Conservation (phyloP, 2,113 vertebrate genomes). For the Cromileptes altivelis region DNA sequence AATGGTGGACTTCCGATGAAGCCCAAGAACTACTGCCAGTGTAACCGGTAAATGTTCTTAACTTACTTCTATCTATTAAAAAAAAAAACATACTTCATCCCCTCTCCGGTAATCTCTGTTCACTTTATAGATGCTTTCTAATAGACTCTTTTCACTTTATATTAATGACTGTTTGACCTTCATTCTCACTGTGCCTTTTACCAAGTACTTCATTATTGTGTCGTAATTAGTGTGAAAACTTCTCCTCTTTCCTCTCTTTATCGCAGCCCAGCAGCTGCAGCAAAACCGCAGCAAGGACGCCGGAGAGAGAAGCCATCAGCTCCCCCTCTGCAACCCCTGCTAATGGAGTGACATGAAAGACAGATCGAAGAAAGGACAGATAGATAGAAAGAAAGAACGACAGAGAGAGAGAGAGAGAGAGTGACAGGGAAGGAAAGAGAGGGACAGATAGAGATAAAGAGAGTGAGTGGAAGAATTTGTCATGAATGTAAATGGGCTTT, state of each 20-base stretch:
- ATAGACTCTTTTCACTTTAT: slow-evolving; percentile 53
- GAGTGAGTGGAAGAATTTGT: slow-evolving; percentile 28
- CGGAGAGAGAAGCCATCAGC: slow-evolving; percentile 55
- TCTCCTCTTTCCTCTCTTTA: slow-evolving; percentile 70
- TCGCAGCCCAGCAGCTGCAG: slow-evolving; percentile 73
- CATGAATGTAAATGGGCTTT: slow-evolving; percentile 67
- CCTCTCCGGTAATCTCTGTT: slow-evolving; percentile 44
- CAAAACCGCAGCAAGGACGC: slow-evolving; percentile 54
- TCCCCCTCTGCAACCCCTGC: slow-evolving; percentile 35
- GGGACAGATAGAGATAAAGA: slow-evolving; percentile 20
- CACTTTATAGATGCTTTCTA: slow-evolving; percentile 62
- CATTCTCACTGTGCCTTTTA: slow-evolving; percentile 50
- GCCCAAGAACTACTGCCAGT: slow-evolving; percentile 77
- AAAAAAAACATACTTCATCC: slow-evolving; percentile 26
- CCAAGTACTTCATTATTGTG: slow-evolving; percentile 67
- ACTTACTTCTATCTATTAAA: slow-evolving; percentile 33
- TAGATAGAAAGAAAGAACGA: slow-evolving; percentile 8
- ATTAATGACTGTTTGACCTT: slow-evolving; percentile 72
- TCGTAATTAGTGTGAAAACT: slow-evolving; percentile 77
- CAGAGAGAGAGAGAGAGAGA: neutral
- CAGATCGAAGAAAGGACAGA: slow-evolving; percentile 49
- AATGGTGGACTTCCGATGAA: slow-evolving; percentile 36
- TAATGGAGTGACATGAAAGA: slow-evolving; percentile 57
- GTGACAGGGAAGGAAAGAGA: slow-evolving; percentile 14
- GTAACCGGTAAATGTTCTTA: slow-evolving; percentile 74